Base-by-base conservation (phyloP, 1,140 invertebrate genomes). In the Drosophila miranda region DNA sequence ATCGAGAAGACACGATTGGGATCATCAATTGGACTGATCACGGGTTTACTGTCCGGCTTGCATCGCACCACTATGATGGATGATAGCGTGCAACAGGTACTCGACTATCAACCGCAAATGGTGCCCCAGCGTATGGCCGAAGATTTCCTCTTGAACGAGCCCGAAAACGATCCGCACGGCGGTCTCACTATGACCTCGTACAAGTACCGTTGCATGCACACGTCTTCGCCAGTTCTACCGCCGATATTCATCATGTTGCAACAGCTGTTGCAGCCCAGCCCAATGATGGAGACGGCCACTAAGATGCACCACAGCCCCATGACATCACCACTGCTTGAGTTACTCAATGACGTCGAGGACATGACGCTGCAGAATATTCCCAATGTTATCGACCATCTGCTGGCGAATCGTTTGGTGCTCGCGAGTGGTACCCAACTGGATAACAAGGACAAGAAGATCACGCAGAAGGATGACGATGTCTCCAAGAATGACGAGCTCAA, bases 1-100 rank as follows among this genome's bases (percentile, higher is more conserved):
- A 16, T 16, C 16, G 16, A 16, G 16, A 16, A 16, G 16, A 1
- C 16, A 16, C 16, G 16, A 16, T 16, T 16, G 16, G 16, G 16
- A 16, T 16, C 16, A 16, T 16, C 16, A 16, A 1, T 16, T 16
- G 0, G 16, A 16, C 16, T 16, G 16, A 16, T 16, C 16, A 16
- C 16, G 16, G 16, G 16, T 1, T 16, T 16, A 16, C 16, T 16
- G 16, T 16, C 16, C 16, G 16, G 16, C 16, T 16, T 16, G 16
- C 16, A 16, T 16, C 16, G 16, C 0, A 16, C 16, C 8, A 75
- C 81, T 14, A 49, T 84, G 74, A 50, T 86, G 58, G 75, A 81
- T 23, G 74, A 84, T 54, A 70, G 74, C n/a, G 26, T 78, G 6
- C 77, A 84, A 30, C 77, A 74, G 9, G 81, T 81, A 4, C 30